Evolutionary conservation across 2,113 vertebrate genomes (phyloP), one percentile per base, ranked within the genome.

Genomic region (Pteronura brasiliensis): DNA sequence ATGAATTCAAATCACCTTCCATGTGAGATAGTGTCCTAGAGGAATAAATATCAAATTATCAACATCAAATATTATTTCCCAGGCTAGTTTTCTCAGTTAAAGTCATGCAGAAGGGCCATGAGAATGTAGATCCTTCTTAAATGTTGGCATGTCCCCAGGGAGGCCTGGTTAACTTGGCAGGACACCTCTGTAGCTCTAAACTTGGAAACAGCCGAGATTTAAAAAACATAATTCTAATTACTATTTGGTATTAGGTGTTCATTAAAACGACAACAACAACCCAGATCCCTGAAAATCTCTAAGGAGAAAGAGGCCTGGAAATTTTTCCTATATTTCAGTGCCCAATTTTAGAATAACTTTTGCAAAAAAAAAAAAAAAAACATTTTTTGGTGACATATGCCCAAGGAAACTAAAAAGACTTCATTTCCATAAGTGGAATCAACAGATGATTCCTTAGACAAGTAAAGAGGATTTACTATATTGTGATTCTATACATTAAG

Each of bases 311-410:
- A 81, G 6, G 14, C 55, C 52, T 84, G 31, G 23, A 93, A 96
- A 91, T 96, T 79, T 90, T 81, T 91, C 49, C 57, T 42, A 17
- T 49, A 89, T 77, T 80, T 72, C 7, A 36, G 79, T 67, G 36
- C 12, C n/a, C 80, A 76, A 39, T 49, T 97, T 95, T 94, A 85
- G 86, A 93, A 87, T 44, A 96, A 77, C 21, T 93, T 86, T 67
- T 65, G 7, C 44, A n/a, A 74, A 96, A 90, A 74, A 88, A 31
- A n/a, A 74, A 96, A 90, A 74, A 88, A 31, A 27, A 83, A 93
- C 39, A 67, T 52, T 3, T 23, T 55, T 59, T 79, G 39, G 34
- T 85, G 71, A 95, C 44, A 81, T 39, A 77, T 88, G 71, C n/a
- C 74, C 81, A 93, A 95, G 52, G 90, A 96, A 88, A 88, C 20